These are phyloP conservation scores for Drosophila paramelanica DNA, from an alignment of 2,888 invertebrate genomes.

Conservation along the genomic window DNA sequence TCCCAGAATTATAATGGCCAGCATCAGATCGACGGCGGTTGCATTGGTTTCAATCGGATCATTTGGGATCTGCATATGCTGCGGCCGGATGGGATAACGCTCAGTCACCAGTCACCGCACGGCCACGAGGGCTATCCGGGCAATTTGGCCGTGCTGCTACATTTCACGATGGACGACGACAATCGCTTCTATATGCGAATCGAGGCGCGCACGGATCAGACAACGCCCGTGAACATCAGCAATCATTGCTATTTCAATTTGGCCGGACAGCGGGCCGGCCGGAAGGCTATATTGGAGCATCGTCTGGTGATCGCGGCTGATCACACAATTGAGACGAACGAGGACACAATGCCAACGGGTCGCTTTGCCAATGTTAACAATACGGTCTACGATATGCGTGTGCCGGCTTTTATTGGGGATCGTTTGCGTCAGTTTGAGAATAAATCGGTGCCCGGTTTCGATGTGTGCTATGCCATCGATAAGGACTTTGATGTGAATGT, in stretches of 20 bases:
- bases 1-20: constrained; percentile 89
- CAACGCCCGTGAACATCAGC: constrained; percentile 94
- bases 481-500: constrained; percentile 53
- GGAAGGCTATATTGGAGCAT: constrained; percentile 89
- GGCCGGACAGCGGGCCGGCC: constrained; percentile 89
- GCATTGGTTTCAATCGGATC: constrained; percentile 92
- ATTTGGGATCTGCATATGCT: constrained; percentile 87
- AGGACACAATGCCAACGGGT: constrained; percentile 90
- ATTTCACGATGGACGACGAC: constrained; percentile 89
- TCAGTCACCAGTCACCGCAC: constrained; percentile 91
- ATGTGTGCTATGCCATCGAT: constrained; percentile 61
- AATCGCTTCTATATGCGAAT: constrained; percentile 91
- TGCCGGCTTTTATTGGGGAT: constrained; percentile 88
- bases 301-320: constrained; percentile 91
- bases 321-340: constrained; percentile 89
- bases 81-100: constrained; percentile 86
- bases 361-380: constrained; percentile 88
- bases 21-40: constrained; percentile 93
- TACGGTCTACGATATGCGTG: constrained; percentile 90
- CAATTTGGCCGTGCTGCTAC: constrained; percentile 89
- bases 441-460: constrained; percentile 85
- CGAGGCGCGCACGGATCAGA: constrained; percentile 90
- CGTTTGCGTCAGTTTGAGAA: constrained; percentile 88
- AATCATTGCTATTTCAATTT: constrained; percentile 96
- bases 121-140: constrained; percentile 96